Evolutionary conservation across 2,797 vertebrate genomes (phyloP).

Genomic region (Menidia menidia): DNA sequence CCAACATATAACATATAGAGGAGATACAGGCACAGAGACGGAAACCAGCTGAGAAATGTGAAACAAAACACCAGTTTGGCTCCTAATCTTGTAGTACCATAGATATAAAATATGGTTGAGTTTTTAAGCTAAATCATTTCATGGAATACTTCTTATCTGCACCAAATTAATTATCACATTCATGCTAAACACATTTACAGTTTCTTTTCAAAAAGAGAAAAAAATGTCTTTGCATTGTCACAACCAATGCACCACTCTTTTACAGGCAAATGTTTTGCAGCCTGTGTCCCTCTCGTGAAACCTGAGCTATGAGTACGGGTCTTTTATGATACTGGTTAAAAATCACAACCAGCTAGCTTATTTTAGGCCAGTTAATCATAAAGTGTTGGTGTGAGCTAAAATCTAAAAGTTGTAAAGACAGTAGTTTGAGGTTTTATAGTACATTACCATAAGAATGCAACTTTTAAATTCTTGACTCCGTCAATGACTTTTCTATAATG

Average conservation of each 20-base stretch:
- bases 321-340: conserved; percentile 47
- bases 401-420: conserved; percentile 55
- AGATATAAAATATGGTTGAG: not conserved
- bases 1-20: conserved; percentile 53
- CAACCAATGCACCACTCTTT: conserved; percentile 39
- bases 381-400: conserved; percentile 52
- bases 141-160: not conserved
- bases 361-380: conserved; percentile 51
- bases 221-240: not conserved
- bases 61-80: conserved; percentile 57
- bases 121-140: not conserved
- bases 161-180: not conserved
- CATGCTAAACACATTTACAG: not conserved
- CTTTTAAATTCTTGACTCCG: conserved; percentile 42
- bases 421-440: conserved; percentile 56
- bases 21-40: conserved; percentile 43
- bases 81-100: conserved; percentile 13
- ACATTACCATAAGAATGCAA: conserved; percentile 11
- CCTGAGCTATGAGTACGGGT: not conserved
- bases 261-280: conserved; percentile 10
- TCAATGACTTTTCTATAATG: conserved; percentile 47
- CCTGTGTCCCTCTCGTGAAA: conserved; percentile 14
- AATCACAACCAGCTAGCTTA: conserved; percentile 33
- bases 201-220: not conserved
- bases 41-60: conserved; percentile 39